Evolutionary conservation across 2,113 vertebrate genomes (phyloP), one percentile per base, ranked within the genome.

Genomic region (Morone chrysops): DNA sequence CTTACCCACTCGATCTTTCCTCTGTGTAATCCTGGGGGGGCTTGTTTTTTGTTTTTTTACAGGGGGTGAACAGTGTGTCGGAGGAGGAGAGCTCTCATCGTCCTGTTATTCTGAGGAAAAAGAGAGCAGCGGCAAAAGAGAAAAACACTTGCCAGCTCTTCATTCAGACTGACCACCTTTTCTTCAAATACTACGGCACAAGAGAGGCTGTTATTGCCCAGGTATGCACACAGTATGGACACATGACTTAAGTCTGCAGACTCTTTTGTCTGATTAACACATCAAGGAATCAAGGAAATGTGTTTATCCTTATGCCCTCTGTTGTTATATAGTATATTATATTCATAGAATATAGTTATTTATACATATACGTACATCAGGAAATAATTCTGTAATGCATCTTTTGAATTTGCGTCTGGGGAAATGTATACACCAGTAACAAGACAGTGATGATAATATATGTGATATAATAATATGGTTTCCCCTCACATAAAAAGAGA

Each of bases 161-260:
- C 80, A 99, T 99, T 92, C 98, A 99, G 93, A 98, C 98, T 0
- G 98, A 99, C 90, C 98, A 99, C 86, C 92, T 97, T 4, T 99
- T 99, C 89, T 96, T 85, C 83, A 96, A 94, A 66, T 96, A 96
- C 87, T 99, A 99, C 1, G 95, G 95, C 78, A 94, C 96, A 69
- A 95, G 96, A 84, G 98, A 99, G 86, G 97, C 97, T 36, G 98
- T 99, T 81, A 96, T 99, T 53, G 97, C 98, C 20, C 98, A 99
- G 97, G 98, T 95, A 80, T 20, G 8, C 1, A 66, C 38, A n/a
- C 5, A 47, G 6, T 8, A 12, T 75, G 4, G 13, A 36, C 60
- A 77, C 22, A 16, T 63, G 13, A 66, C 12, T n/a, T 20, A 2
- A 40, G 18, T 38, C 20, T 53, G 60, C n/a, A 22, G 20, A 4